Base-by-base conservation (phyloP, 2,113 vertebrate species). In the Thinocorus orbignyianus region DNA sequence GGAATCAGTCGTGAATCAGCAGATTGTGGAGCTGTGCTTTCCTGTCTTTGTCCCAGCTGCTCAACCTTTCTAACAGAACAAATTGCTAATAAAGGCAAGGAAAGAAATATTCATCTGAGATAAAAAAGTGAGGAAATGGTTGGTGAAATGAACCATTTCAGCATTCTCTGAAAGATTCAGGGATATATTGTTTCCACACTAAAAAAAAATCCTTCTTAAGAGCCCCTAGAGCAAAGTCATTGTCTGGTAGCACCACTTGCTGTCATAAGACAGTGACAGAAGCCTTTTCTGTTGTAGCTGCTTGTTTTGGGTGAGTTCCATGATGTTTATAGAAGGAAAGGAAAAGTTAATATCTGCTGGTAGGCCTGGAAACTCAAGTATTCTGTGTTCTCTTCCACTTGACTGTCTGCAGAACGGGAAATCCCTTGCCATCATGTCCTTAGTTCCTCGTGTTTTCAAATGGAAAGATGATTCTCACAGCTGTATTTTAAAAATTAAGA, bases 231-330 rank as follows among this genome's bases (percentile, higher is more conserved):
- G 44, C 71, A 62, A 62, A 78, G 33, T 64, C 26, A 37, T 30
- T 11, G 35, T 82, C 24, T 55, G 65, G 77, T 33, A 23, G 81
- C 48, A 31, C 51, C 0, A 0, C 42, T 74, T 0, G 0, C 42
- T 68, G 57, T 39, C 17, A 23, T n/a, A 37, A 31, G 17, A 31
- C 51, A 62, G 73, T 7, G 39, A 65, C 39, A 52, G 26, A 35
- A 74, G 80, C 12, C 49, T n/a, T 33, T 15, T 14, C 57, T 73
- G 33, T 35, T 4, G 0, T 35, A 80, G 46, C 61, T 42, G n/a
- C 48, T 89, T 86, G 15, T 8, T 88, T 92, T 28, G 54, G 61
- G 26, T 31, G 79, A 72, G 13, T 35, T 90, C 61, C 35, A 1
- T 26, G 3, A 65, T 3, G 22, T 77, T 91, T 81, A 60, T 51